A percentile compares a stretch with the other conserved stretches of the same genome.
These are phyloP conservation scores for Gyrodactylus bullatarudis DNA, from an alignment of 1,140 invertebrate genomes.

Conservation along the genomic window DNA sequence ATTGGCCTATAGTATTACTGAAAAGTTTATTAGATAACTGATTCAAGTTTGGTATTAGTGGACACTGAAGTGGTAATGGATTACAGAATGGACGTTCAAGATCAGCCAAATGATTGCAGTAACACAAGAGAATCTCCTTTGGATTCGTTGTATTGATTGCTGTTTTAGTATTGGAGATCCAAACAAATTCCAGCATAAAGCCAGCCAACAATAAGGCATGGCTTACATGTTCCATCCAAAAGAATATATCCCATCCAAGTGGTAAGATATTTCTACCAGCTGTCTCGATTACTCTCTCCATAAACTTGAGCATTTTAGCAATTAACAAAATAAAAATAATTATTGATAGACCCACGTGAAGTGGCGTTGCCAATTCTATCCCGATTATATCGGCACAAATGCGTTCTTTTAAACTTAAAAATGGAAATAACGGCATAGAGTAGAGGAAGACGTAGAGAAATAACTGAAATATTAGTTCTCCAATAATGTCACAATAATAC, in stretches of 20 bases:
- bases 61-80: neutral
- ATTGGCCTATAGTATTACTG: neutral
- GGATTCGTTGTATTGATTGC: neutral
- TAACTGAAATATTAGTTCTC: neutral
- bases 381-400: neutral
- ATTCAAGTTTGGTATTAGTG: neutral
- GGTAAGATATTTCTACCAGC: neutral
- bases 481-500: neutral
- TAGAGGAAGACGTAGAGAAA: neutral
- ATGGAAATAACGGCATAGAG: neutral
- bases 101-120: neutral
- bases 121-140: neutral
- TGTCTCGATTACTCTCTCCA: neutral
- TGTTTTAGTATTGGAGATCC: neutral
- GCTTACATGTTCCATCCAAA: neutral
- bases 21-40: neutral
- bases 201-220: neutral
- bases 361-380: neutral
- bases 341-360: neutral
- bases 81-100: neutral
- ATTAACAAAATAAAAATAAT: neutral
- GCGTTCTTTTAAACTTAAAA: neutral
- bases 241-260: neutral
- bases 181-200: neutral
- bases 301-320: neutral